A percentile compares a stretch with the other conserved stretches of the same genome.
Evolutionary conservation across 2,888 invertebrate species (phyloP).

Genomic region (Hirtodrosophila cameraria): DNA sequence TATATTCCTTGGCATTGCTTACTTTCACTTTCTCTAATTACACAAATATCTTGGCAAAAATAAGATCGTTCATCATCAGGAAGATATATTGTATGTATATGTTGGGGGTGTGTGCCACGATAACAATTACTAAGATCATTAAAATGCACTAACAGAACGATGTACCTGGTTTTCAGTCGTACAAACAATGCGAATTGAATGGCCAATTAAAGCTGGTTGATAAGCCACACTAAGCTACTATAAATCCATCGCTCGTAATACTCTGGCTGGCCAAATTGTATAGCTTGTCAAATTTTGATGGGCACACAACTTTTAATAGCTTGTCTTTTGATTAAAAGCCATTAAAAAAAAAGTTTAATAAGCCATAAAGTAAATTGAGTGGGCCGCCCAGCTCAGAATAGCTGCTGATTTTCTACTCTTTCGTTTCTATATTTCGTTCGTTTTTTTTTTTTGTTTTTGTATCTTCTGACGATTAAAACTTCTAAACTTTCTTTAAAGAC

Average conservation of each 20-base stretch:
- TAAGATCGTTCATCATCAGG: conserved; percentile 18
- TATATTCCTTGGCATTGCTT: conserved; percentile 28
- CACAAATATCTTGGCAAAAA: conserved; percentile 5
- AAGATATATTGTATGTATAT: too few species aligned
- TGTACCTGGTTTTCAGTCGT: background rate
- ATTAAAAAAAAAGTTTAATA: conserved; percentile 56
- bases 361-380: conserved; percentile 56
- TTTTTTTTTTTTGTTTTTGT: background rate
- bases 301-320: conserved; percentile 49
- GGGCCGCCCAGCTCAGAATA: conserved; percentile 27
- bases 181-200: conserved; percentile 18
- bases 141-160: conserved; percentile 19
- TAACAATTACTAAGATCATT: conserved; percentile 16
- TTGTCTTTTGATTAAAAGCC: conserved; percentile 55
- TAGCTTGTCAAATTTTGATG: conserved; percentile 38
- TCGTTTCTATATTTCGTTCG: conserved; percentile 6
- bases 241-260: conserved; percentile 18
- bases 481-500: conserved; percentile 56
- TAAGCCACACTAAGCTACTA: conserved; percentile 37
- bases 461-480: conserved; percentile 27
- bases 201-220: conserved; percentile 38
- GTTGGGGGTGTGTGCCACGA: too few species aligned
- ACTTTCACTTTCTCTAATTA: conserved; percentile 44
- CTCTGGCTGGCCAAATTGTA: conserved; percentile 6
- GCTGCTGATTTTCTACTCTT: conserved; percentile 17